Conservation (phyloP, 2,113 vertebrate species). For the Limanda limanda region DNA sequence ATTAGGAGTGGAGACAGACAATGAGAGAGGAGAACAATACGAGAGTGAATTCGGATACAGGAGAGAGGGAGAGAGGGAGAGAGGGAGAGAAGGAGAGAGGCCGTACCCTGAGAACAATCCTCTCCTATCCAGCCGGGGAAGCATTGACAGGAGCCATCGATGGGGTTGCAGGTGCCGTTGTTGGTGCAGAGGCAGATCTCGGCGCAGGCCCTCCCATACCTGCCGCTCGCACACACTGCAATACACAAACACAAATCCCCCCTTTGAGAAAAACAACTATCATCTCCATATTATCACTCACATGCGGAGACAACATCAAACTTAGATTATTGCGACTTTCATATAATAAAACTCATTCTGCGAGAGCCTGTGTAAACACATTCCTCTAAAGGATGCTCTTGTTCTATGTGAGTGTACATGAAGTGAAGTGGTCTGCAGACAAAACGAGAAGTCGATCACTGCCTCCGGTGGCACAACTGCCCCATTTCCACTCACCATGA, state of each 20-base stretch:
- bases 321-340: constrained; percentile 29
- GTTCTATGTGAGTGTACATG: constrained; percentile 58
- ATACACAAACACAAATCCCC: constrained; percentile 25
- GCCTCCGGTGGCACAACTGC: constrained; percentile 72
- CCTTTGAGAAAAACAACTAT: constrained; percentile 16
- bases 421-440: constrained; percentile 64
- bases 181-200: constrained; percentile 93
- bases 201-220: constrained; percentile 89
- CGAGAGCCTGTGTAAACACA: constrained; percentile 46
- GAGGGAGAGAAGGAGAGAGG: constrained; percentile 23
- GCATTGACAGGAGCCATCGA: constrained; percentile 96
- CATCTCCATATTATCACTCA: constrained; percentile 25
- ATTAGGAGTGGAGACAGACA: constrained; percentile 49
- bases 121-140: constrained; percentile 95
- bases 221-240: constrained; percentile 92
- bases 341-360: constrained; percentile 29
- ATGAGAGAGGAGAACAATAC: constrained; percentile 15
- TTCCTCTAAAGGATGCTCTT: constrained; percentile 45
- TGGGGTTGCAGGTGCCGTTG: constrained; percentile 96
- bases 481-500: constrained; percentile 74
- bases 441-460: constrained; percentile 70
- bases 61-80: constrained; percentile 22
- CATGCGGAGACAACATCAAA: constrained; percentile 27
- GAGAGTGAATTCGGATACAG: constrained; percentile 24
- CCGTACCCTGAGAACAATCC: constrained; percentile 95